phyloP scores from a whole-genome alignment of 2,888 invertebrate species.

The Leptura quadrifasciata region DNA sequence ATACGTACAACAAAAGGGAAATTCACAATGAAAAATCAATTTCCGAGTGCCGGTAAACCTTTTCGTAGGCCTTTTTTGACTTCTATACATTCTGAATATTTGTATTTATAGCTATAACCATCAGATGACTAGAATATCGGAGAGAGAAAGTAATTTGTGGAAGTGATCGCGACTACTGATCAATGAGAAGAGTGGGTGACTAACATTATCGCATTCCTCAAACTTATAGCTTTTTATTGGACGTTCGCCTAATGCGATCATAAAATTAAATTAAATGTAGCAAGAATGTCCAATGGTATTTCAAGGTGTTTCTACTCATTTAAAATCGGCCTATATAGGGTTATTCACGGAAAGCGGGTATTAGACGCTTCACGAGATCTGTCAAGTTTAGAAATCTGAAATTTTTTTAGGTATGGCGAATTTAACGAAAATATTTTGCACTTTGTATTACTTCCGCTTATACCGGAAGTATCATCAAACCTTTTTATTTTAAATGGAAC shows the following conservation, averaged over 20 bases:
- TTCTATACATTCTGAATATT: slow-evolving; percentile 31
- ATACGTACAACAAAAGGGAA: slow-evolving; percentile 51
- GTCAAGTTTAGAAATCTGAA: no score
- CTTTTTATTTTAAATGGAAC: no score
- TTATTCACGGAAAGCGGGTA: no score
- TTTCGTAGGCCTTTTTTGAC: slow-evolving; percentile 22
- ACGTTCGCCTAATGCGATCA: background rate
- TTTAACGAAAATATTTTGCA: no score
- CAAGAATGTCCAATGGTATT: no score
- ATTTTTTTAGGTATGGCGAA: no score
- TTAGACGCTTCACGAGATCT: no score
- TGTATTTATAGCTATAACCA: slow-evolving; percentile 15
- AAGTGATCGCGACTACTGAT: slow-evolving; percentile 18
- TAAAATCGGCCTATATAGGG: no score
- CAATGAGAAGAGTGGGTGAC: slow-evolving; percentile 9
- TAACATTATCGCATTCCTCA: background rate
- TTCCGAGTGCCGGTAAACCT: slow-evolving; percentile 42
- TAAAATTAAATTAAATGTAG: background rate
- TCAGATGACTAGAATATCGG: slow-evolving; percentile 21
- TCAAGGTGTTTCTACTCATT: no score
- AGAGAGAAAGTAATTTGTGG: slow-evolving; percentile 20
- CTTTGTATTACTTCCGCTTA: no score
- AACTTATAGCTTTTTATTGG: background rate
- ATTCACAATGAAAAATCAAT: slow-evolving; percentile 56
- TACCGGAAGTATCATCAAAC: no score